These are phyloP conservation scores for Pinna nobilis DNA, from an alignment of 1,140 invertebrate genomes.

Conservation along the genomic window DNA sequence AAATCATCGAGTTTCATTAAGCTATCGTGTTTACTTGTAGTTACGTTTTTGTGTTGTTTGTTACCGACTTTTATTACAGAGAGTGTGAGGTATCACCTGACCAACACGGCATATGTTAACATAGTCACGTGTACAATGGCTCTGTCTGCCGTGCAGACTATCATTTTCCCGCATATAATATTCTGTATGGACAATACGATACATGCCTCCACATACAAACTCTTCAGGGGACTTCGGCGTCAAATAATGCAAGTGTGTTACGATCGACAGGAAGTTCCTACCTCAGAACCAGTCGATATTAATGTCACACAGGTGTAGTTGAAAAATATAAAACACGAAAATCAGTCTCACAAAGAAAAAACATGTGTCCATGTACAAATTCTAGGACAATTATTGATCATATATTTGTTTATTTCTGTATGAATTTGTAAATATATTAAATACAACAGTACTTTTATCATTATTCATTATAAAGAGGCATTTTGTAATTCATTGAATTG, in stretches of 20 bases:
- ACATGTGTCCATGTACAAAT: too few species aligned
- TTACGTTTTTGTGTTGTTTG: conserved; percentile 58
- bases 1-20: conserved; percentile 49
- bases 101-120: conserved; percentile 54
- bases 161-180: conserved; percentile 66
- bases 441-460: too few species aligned
- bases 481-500: too few species aligned
- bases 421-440: too few species aligned
- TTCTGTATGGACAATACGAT: conserved; percentile 58
- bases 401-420: too few species aligned
- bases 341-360: too few species aligned
- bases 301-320: conserved; percentile 35
- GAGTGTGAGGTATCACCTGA: conserved; percentile 46
- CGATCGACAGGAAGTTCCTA: conserved; percentile 42
- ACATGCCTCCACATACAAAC: conserved; percentile 52
- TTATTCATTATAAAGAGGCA: too few species aligned
- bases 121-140: conserved; percentile 62
- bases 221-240: conserved; percentile 41
- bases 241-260: conserved; percentile 40
- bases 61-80: conserved; percentile 62
- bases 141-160: conserved; percentile 61
- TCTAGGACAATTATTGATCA: too few species aligned
- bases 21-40: conserved; percentile 53
- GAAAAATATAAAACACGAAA: too few species aligned
- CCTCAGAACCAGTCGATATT: conserved; percentile 31